These are phyloP conservation scores for Acyrthosiphon pisum DNA, from an alignment of 1,140 invertebrate genomes.

Conservation along the genomic window DNA sequence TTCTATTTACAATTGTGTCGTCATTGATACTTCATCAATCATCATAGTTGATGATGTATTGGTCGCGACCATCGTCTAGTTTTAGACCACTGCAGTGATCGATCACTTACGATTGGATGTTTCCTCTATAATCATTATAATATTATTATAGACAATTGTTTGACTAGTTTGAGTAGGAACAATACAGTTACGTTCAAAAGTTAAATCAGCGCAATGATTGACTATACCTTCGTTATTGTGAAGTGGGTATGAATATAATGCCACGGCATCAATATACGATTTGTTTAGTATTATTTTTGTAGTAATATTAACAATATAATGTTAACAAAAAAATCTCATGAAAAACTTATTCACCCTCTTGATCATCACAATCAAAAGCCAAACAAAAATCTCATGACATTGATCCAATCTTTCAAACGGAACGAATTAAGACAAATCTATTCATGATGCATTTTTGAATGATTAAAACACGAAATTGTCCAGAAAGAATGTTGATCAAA, in stretches of 20 bases:
- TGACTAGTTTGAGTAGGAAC: background rate
- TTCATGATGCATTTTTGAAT: background rate
- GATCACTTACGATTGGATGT: background rate
- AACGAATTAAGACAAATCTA: background rate
- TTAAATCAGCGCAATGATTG: background rate
- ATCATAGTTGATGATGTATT: background rate
- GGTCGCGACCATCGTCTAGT: background rate
- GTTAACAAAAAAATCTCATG: background rate
- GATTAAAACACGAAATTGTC: background rate
- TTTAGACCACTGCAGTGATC: background rate
- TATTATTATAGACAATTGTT: background rate
- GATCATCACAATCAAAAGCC: background rate
- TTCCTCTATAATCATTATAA: background rate
- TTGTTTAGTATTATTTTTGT: background rate
- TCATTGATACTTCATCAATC: background rate
- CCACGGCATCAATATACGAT: background rate
- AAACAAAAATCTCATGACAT: background rate
- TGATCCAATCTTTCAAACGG: background rate
- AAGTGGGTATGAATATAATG: background rate
- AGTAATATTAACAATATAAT: background rate
- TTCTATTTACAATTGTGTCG: background rate
- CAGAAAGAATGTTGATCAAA: background rate
- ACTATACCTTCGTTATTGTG: background rate
- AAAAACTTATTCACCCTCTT: background rate
- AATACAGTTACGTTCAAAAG: background rate